Conservation (phyloP, 2,888 invertebrate genomes). For the Ectobius pallidus region DNA sequence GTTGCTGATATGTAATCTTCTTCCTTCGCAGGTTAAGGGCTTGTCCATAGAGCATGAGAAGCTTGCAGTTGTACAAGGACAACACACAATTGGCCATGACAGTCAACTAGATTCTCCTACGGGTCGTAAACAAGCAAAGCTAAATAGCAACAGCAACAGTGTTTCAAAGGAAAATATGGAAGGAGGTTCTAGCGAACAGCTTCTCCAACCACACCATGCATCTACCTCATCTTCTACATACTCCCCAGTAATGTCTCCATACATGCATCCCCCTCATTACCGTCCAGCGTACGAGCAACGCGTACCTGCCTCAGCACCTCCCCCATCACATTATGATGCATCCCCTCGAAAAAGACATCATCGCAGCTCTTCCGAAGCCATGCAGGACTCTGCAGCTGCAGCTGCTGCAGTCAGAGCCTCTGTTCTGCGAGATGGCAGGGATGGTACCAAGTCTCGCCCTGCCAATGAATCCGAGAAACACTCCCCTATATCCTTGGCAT, state of each 20-base stretch:
- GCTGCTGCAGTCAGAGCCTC: conserved; percentile 64
- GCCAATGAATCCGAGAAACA: conserved; percentile 44
- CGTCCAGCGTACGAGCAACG: conserved; percentile 55
- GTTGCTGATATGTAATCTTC: neutral
- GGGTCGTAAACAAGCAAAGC: conserved; percentile 42
- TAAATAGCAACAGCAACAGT: conserved; percentile 44
- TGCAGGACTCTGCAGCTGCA: conserved; percentile 51
- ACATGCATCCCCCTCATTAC: conserved; percentile 56
- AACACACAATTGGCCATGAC: conserved; percentile 50
- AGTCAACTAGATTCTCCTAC: conserved; percentile 56
- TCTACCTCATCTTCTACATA: conserved; percentile 52
- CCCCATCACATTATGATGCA: conserved; percentile 39
- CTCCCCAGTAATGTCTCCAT: conserved; percentile 59
- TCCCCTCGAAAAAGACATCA: conserved; percentile 61
- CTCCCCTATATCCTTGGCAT: conserved; percentile 55
- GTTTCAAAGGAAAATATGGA: conserved; percentile 47
- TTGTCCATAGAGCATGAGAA: conserved; percentile 77
- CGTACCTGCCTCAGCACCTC: conserved; percentile 51
- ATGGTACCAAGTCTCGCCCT: conserved; percentile 49
- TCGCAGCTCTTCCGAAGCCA: conserved; percentile 56
- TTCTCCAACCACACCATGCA: conserved; percentile 45
- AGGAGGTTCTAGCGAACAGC: conserved; percentile 35
- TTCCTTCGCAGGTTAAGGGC: conserved; percentile 71
- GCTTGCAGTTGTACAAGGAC: conserved; percentile 65
- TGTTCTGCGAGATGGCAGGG: conserved; percentile 65